A percentile compares a stretch with the other conserved stretches of the same genome.
phyloP scores from a whole-genome alignment of 2,888 invertebrate species.

The Drosophila eohydei region DNA sequence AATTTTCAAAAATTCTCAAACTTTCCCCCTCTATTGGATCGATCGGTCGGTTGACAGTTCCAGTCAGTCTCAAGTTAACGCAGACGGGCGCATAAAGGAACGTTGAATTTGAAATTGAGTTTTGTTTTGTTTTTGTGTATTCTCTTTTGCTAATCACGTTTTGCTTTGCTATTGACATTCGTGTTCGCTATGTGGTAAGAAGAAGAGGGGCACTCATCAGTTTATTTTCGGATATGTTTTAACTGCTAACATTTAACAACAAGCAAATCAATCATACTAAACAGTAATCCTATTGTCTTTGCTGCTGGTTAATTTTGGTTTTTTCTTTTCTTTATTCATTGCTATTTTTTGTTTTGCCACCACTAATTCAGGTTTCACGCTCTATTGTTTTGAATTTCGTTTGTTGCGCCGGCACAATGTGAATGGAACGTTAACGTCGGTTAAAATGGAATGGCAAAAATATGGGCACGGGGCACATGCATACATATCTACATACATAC shows the following conservation, averaged over 20 bases:
- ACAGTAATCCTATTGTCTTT: slow-evolving; percentile 27
- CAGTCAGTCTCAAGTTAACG: slow-evolving; percentile 60
- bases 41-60: slow-evolving; percentile 10
- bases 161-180: slow-evolving; percentile 47
- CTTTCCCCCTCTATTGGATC: background rate
- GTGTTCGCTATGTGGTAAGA: slow-evolving; percentile 37
- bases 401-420: slow-evolving; percentile 36
- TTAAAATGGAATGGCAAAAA: slow-evolving; percentile 42
- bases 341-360: slow-evolving; percentile 35
- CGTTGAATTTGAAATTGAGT: slow-evolving; percentile 45
- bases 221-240: slow-evolving; percentile 38
- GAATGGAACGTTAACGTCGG: slow-evolving; percentile 44
- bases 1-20: slow-evolving; percentile 3
- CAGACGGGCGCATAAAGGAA: slow-evolving; percentile 42
- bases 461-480: slow-evolving; percentile 34
- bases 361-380: slow-evolving; percentile 52
- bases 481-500: slow-evolving; percentile 8
- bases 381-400: slow-evolving; percentile 57
- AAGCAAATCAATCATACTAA: slow-evolving; percentile 19
- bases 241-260: background rate
- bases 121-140: slow-evolving; percentile 51
- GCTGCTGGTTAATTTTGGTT: slow-evolving; percentile 20
- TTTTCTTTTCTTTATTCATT: slow-evolving; percentile 16
- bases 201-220: slow-evolving; percentile 34
- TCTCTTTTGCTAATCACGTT: slow-evolving; percentile 45